Base-by-base conservation (phyloP, 2,113 vertebrate genomes). In the Campylomormyrus numenius region DNA sequence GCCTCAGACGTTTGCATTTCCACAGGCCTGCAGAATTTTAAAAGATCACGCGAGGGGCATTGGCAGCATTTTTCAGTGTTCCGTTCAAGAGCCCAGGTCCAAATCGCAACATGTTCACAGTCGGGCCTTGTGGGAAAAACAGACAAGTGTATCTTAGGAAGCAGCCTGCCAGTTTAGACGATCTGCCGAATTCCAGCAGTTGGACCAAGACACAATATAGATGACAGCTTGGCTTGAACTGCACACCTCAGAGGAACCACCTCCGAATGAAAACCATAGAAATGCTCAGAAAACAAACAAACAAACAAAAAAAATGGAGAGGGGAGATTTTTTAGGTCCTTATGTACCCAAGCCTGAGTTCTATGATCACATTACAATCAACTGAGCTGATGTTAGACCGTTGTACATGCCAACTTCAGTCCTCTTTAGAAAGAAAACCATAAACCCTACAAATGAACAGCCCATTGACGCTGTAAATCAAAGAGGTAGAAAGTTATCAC, bases 401-500 rank as follows among this genome's bases (percentile, higher is more conserved):
- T 15, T 1, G 50, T 17, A 21, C 9, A 45, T 45, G 5, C 74
- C 89, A 58, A 10, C 24, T 11, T 85, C 62, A 70, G 62, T 80
- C 74, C 74, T 80, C 70, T 77, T 77, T 77, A 35, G 13, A 35
- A 77, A 77, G 31, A 35, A 17, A 42, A 80, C 0, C 15, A 5
- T 42, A 42, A 80, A 80, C 74, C 74, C 74, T 80, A 42, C 35
- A 80, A 42, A 77, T 35, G 15, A 77, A 77, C 56, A 19, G 10
- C 53, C 35, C 89, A 21, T 24, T 77, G 58, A 87, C 35, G 13
- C 35, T 19, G 74, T 39, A 77, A 77, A 42, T 42, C 35, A 80
- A 58, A 46, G 86, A 90, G 89, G 85, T 90, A 88, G 89, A 88
- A 90, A 88, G 89, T 62, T 56, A 66, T 66, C 31, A 42, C 24